Base-by-base conservation (phyloP, 2,113 vertebrate genomes). In the Isichthys henryi region DNA sequence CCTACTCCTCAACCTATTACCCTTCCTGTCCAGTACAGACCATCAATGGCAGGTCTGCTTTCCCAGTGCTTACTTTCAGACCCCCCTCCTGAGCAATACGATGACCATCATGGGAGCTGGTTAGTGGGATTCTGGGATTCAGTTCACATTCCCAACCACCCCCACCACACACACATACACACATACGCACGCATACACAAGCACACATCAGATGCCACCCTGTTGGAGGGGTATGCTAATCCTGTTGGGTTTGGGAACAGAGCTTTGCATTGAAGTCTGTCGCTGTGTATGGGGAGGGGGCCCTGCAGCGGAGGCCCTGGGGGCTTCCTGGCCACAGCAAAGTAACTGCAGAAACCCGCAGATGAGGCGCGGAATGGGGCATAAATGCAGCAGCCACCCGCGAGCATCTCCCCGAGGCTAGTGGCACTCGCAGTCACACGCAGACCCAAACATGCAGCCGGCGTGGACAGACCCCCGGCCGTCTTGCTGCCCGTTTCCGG, bases 271-370 rank as follows among this genome's bases (percentile, higher is more conserved):
- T 53, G 46, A 45, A 45, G 77, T 39, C 74, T 43, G 13, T 35
- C 19, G n/a, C 46, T 87, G 62, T 87, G 85, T 21, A 19, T n/a
- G 58, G 62, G 77, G 52, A 39, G 45, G 39, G 87, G n/a, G 8
- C 17, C 21, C 23, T 56, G 62, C 31, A 2, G 74, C 0, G 48
- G 15, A 0, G n/a, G 3, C n/a, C 17, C 39, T 45, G 91, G 93
- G 91, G 91, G 87, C 90, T 88, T 88, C 91, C 91, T 91, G 91
- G 87, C 94, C 93, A 92, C 91, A 94, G 91, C 80, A 92, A 93
- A 92, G 56, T 74, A 92, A 91, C 92, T 93, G 91, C 91, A 91
- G 85, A 92, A 90, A 92, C 92, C 91, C 93, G 91, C 91, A 91
- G 85, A 92, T 90, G 80, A 86, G 82, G 89, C 62, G 43, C 8